Base-by-base conservation (phyloP, 1,140 invertebrate genomes). In the Adelges cooleyi region DNA sequence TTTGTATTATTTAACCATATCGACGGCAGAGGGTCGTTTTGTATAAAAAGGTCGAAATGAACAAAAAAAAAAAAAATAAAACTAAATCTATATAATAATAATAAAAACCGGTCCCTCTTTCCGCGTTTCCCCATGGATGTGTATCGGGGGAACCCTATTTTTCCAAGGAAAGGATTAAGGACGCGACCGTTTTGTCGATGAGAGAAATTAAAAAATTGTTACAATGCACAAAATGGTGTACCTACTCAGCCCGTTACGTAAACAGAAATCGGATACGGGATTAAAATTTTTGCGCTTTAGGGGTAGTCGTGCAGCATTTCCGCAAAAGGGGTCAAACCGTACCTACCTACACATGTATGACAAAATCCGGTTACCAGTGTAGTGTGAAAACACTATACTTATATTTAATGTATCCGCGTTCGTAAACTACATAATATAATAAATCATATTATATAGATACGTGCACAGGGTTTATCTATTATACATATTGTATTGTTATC, bases 231-330 rank as follows among this genome's bases (percentile, higher is more conserved):
- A 48, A 62, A 62, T 29, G 56, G 40, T 33, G 11, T 33, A 11
- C n/a, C n/a, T n/a, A n/a, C 27, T 3, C 40, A 11, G 10, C 56
- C 25, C 22, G 56, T 62, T 62, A 48, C 56, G 56, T 62, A 62
- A 62, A 62, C 56, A 62, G 56, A 62, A 62, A 62, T 62, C 56
- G 56, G 56, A 62, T 62, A 62, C 17, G 56, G 56, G 56, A 62
- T 62, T 62, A 62, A 46, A 36, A 46, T 46, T 62, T 59, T 59
- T 25, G 36, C 54, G 54, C 54, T 22, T 18, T 9, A 1, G 23
- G 23, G 22, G 23, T 15, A 25, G 48, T n/a, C n/a, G n/a, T 27
- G 48, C 22, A 50, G 22, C 23, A 50, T 50, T 50, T 27, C 23
- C 23, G 23, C 48, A 27, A 50, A 22, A 11, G 46, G 46, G 46